These are phyloP conservation scores for Tragulus kanchil DNA, from an alignment of 2,113 vertebrate genomes.

Conservation along the genomic window DNA sequence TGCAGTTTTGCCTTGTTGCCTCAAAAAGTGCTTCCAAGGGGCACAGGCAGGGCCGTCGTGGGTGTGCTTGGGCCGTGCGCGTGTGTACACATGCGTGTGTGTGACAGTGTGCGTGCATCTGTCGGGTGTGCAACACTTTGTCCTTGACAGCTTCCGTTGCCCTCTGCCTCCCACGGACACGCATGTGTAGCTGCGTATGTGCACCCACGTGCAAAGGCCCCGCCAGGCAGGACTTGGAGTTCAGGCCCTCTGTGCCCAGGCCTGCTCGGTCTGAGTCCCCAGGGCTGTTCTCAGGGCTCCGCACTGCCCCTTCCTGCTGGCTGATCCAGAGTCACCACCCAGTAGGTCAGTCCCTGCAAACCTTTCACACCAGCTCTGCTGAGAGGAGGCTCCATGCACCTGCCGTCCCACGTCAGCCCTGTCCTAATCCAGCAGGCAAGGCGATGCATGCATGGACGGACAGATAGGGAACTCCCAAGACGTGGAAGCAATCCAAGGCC, in stretches of 20 bases:
- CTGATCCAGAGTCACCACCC: neutral
- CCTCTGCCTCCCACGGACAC: neutral
- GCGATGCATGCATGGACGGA: neutral
- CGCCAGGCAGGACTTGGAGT: neutral
- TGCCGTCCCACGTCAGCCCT: neutral
- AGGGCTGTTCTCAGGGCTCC: neutral
- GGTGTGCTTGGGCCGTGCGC: neutral
- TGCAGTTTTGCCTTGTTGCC: rapidly evolving
- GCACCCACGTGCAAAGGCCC: neutral
- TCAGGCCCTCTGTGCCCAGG: neutral
- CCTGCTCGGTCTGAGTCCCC: neutral
- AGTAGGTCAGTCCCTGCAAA: neutral
- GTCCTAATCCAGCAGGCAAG: neutral
- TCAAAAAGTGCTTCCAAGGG: neutral
- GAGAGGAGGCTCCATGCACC: neutral
- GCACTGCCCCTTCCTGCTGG: neutral
- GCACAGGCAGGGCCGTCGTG: neutral
- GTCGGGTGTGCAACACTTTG: neutral
- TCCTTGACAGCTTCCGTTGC: too few relatives aligned
- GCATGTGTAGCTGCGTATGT: rapidly evolving
- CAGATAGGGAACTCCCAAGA: neutral
- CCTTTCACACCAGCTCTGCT: neutral
- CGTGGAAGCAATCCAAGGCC: neutral
- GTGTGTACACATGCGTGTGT: too few relatives aligned
- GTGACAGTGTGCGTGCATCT: neutral